Percentiles rank a stretch among this genome's conserved stretches.
Conservation (phyloP, 2,888 invertebrate species). For the Andrena trimmerana region DNA sequence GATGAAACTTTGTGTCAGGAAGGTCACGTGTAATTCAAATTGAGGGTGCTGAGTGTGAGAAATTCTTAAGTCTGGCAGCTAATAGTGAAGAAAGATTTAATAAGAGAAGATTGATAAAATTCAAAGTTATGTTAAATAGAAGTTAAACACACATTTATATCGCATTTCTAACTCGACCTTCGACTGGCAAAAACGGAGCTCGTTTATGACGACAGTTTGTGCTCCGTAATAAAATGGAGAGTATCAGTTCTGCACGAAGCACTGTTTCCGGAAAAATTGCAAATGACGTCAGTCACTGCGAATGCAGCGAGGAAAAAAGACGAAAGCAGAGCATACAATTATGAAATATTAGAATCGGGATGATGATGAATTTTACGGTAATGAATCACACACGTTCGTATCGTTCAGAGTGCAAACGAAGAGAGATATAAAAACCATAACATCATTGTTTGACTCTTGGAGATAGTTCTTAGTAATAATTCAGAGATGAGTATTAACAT, state of each 20-base stretch:
- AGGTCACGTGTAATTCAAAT: neutral
- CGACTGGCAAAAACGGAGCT: neutral
- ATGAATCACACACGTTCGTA: conserved; percentile 14
- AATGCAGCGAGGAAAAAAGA: neutral
- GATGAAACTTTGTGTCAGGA: neutral
- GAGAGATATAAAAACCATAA: neutral
- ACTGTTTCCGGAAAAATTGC: conserved; percentile 18
- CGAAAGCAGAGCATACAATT: neutral
- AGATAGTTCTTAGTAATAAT: too few relatives aligned
- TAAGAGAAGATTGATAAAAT: neutral
- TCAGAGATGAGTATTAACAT: too few relatives aligned
- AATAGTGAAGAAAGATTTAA: neutral
- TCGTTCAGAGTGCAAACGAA: neutral
- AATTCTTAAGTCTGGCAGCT: neutral
- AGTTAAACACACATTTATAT: neutral
- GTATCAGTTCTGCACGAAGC: neutral
- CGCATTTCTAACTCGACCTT: conserved; percentile 5
- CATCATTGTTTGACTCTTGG: too few relatives aligned
- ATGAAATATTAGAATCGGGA: neutral
- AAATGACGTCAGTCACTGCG: conserved; percentile 13
- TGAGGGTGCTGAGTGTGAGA: neutral
- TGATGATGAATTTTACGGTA: neutral
- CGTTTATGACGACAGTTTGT: neutral
- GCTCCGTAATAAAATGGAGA: neutral
- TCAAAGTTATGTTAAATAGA: neutral